Evolutionary conservation across 2,113 vertebrate genomes (phyloP).

Genomic region (Melanostigma gelatinosum): DNA sequence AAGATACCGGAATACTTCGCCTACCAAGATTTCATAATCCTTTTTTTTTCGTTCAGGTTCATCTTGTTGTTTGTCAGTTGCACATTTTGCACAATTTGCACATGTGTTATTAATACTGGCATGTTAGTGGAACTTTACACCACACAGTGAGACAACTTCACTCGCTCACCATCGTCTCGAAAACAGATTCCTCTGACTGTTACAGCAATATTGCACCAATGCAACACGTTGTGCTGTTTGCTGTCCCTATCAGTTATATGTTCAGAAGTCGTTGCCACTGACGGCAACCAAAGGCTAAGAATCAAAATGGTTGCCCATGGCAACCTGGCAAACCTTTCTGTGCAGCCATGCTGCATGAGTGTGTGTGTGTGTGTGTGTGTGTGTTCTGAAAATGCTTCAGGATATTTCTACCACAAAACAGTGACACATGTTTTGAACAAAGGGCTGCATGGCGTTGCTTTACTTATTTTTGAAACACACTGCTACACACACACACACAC

Average conservation of each 20-base stretch:
- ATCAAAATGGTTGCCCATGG: not conserved
- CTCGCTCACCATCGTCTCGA: too few relatives aligned
- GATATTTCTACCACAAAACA: constrained; percentile 1
- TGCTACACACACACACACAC: constrained; percentile 10
- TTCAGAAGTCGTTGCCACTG: not conserved
- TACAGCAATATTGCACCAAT: too few relatives aligned
- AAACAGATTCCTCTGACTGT: too few relatives aligned
- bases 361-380: not conserved
- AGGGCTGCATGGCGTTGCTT: not conserved
- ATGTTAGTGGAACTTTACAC: too few relatives aligned
- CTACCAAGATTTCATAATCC: not conserved
- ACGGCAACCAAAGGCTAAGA: too few relatives aligned
- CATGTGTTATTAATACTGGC: too few relatives aligned
- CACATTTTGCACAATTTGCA: too few relatives aligned
- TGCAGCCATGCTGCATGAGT: too few relatives aligned
- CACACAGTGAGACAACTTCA: too few relatives aligned
- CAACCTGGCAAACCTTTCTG: too few relatives aligned
- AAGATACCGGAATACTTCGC: not conserved
- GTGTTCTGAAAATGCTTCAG: not conserved
- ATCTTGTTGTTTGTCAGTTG: not conserved
- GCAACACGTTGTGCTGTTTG: too few relatives aligned
- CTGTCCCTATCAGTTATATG: not conserved
- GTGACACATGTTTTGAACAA: constrained; percentile 30
- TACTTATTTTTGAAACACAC: constrained; percentile 36
- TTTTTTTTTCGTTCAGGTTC: not conserved